phyloP scores from a whole-genome alignment of 2,888 invertebrate species.

The Scotopteryx bipunctaria region DNA sequence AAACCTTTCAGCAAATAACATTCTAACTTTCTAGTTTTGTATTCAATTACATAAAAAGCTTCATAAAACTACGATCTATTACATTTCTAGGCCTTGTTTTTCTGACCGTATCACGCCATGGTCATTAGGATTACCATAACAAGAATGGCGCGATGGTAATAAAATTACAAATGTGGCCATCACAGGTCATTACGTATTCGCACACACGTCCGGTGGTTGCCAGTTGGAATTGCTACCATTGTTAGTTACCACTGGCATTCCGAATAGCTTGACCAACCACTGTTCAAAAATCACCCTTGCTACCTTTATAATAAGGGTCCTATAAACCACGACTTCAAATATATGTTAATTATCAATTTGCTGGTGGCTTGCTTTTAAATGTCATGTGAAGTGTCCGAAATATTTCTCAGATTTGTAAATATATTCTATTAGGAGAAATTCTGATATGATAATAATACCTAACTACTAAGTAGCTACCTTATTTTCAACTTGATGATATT shows the following conservation, averaged over 20 bases:
- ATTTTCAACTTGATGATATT: neutral
- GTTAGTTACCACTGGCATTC: conserved; percentile 40
- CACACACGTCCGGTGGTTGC: conserved; percentile 58
- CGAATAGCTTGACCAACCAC: conserved; percentile 7
- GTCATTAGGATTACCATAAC: conserved; percentile 63
- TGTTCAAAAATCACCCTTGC: conserved; percentile 10
- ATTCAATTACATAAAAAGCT: conserved; percentile 11
- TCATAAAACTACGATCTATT: conserved; percentile 7
- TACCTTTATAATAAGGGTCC: neutral
- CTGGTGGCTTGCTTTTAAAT: neutral
- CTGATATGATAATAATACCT: no score
- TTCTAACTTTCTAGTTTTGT: neutral
- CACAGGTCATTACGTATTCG: conserved; percentile 69
- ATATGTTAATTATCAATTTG: neutral
- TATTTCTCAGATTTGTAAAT: neutral
- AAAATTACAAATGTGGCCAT: conserved; percentile 70
- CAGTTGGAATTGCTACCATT: conserved; percentile 55
- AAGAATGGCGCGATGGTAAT: conserved; percentile 61
- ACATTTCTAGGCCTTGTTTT: conserved; percentile 22
- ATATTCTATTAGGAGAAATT: neutral
- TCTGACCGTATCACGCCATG: conserved; percentile 42
- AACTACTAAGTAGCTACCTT: neutral
- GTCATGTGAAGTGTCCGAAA: neutral
- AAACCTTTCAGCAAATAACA: neutral
- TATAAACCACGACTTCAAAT: neutral